Evolutionary conservation across 2,888 invertebrate species (phyloP).

Genomic region (Xanthostigma xanthostigma): DNA sequence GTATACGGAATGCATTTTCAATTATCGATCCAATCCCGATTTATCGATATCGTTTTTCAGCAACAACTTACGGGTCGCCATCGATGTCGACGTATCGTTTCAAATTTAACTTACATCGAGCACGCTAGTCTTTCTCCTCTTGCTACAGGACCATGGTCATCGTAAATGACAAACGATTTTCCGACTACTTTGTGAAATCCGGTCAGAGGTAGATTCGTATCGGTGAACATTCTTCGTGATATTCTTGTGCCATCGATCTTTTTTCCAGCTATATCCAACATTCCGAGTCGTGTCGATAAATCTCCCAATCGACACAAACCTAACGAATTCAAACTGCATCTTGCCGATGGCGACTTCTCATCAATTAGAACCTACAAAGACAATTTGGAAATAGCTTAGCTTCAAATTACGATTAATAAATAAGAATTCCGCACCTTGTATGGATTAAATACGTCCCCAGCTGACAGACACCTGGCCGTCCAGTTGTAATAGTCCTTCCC

Average conservation of each 20-base stretch:
- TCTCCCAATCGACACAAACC: constrained; percentile 65
- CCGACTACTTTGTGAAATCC: constrained; percentile 63
- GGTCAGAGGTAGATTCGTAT: constrained; percentile 56
- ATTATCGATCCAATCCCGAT: too few species aligned
- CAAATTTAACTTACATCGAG: constrained; percentile 45
- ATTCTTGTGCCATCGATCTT: constrained; percentile 45
- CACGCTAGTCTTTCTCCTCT: constrained; percentile 81
- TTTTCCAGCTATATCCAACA: constrained; percentile 58
- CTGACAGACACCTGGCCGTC: constrained; percentile 69
- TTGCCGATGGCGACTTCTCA: constrained; percentile 37
- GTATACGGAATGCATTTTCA: too few species aligned
- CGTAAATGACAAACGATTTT: constrained; percentile 73
- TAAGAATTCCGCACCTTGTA: constrained; percentile 35
- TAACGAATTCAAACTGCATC: constrained; percentile 39
- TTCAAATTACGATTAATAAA: too few species aligned
- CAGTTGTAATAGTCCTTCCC: constrained; percentile 84
- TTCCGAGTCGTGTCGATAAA: constrained; percentile 53
- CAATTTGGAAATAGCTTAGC: too few species aligned
- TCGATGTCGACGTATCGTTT: too few species aligned
- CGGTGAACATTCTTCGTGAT: constrained; percentile 66
- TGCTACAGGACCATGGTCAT: constrained; percentile 75
- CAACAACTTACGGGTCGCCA: too few species aligned
- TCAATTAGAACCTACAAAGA: constrained; percentile 38
- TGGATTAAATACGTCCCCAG: constrained; percentile 66
- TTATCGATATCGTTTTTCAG: too few species aligned